Evolutionary conservation across 2,888 invertebrate species (phyloP), one percentile per base, ranked within the genome.

Genomic region (Drosophila melanocephala): DNA sequence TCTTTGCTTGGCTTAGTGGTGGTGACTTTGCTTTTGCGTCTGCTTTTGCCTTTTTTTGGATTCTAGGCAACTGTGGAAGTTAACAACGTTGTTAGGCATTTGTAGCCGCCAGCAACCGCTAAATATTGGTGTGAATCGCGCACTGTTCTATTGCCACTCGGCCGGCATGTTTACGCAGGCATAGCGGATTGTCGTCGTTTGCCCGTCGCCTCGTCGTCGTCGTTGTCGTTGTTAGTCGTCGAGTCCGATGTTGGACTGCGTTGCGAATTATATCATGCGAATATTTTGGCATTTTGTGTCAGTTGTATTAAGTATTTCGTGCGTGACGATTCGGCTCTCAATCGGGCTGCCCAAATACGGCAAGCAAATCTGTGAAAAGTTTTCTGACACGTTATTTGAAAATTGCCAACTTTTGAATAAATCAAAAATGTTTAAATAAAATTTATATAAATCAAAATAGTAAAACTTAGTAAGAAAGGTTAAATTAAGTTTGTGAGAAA

Each of bases 261-360:
- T 42, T 58, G 35, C 57, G 53, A 51, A 60, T 61, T 53, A 67
- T 66, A 64, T 66, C 62, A 65, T 74, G 67, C 70, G 69, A 61
- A 77, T 57, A 59, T 60, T 71, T 72, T 69, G 62, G 47, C 69
- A 37, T 47, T 61, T 68, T 57, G 64, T 61, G 61, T 81, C 89
- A 87, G 87, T 87, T 88, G 77, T 66, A 72, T 70, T 88, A 81
- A 66, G 90, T 67, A 68, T 58, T 78, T 70, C 82, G 84, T 75
- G 72, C 77, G 71, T 52, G 75, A 68, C 81, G 74, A 79, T 75
- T 81, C 79, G 83, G 42, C 53, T 65, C 28, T 12, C 42, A 39
- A 57, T 57, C 57, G 37, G 37, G 30, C 37, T 37, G 16, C 19
- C 26, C 10, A 3, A 12, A 56, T 56, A 28, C 37, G 55, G 16